phyloP scores from a whole-genome alignment of 2,888 invertebrate species.

The Poecilus cupreus region DNA sequence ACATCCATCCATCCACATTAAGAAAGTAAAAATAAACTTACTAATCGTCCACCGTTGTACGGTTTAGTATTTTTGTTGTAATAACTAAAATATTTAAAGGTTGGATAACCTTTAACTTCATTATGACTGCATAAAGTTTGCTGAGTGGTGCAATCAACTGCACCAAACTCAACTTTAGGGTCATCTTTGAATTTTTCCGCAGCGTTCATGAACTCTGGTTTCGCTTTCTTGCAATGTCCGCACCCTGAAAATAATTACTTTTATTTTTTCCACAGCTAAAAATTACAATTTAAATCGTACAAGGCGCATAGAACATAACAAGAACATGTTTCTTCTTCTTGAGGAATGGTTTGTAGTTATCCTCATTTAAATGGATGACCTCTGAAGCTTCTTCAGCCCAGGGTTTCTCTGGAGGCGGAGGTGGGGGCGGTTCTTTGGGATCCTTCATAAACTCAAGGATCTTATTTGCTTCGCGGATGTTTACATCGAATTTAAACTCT shows the following conservation, averaged over 20 bases:
- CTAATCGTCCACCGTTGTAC: constrained; percentile 86
- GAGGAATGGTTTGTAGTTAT: constrained; percentile 82
- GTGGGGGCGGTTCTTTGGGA: constrained; percentile 87
- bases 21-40: constrained; percentile 70
- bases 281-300: constrained; percentile 71
- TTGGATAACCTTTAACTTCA: constrained; percentile 89
- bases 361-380: constrained; percentile 85
- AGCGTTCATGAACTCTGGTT: constrained; percentile 86
- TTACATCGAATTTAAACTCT: constrained; percentile 85
- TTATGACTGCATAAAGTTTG: constrained; percentile 80
- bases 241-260: constrained; percentile 80
- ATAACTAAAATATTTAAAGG: constrained; percentile 89
- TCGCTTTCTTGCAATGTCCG: constrained; percentile 91
- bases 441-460: constrained; percentile 90
- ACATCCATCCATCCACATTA: too few relatives aligned
- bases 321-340: constrained; percentile 91
- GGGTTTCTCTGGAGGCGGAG: constrained; percentile 86
- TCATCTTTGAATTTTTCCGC: constrained; percentile 86
- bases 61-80: constrained; percentile 81
- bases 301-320: constrained; percentile 95
- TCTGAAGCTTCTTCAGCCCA: constrained; percentile 86
- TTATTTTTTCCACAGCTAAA: too few relatives aligned
- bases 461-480: constrained; percentile 84
- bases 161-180: constrained; percentile 85
- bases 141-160: constrained; percentile 85